Evolutionary conservation across 1,140 invertebrate genomes (phyloP), one percentile per base, ranked within the genome.

Genomic region (Penaeus japonicus): DNA sequence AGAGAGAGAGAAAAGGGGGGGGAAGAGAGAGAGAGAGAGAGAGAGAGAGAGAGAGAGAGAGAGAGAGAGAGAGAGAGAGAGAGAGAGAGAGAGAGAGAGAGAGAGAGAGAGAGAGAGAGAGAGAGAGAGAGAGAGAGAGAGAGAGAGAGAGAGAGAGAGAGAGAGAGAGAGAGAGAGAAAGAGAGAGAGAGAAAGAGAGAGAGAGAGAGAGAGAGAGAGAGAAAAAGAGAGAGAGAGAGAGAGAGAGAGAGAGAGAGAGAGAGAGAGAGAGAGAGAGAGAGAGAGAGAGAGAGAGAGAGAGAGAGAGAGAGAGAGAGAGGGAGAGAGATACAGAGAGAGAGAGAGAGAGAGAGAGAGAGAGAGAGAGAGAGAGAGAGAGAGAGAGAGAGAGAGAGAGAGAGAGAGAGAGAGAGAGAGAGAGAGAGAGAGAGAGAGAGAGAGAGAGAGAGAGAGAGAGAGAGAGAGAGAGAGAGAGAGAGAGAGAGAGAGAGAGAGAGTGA

Each of bases 21-120:
- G 47, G 5, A 78, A 78, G 35, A 32, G 22, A 35, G 75, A 10
- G 75, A 32, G 24, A 35, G 24, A 39, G 24, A 27, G n/a, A 4
- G 35, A n/a, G n/a, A 27, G 5, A 30, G 27, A 78, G 32, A 39
- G 32, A 78, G 32, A 78, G 75, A 78, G 75, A 78, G 75, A 78
- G 75, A 78, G 75, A 78, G 75, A 78, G 75, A 78, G 75, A 78
- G 75, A 78, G 75, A 78, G 75, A 39, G 75, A 78, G 75, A 78
- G 10, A 78, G 75, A 78, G 75, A 32, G 30, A 32, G 75, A 78
- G 75, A 78, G 75, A 78, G 75, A 78, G 75, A 78, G 75, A 78
- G 75, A 78, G 75, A 78, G 75, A 78, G 75, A 78, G 75, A 35
- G 75, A n/a, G n/a, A n/a, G n/a, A n/a, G n/a, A n/a, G n/a, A n/a